These are phyloP conservation scores for Harpagifer antarcticus DNA, from an alignment of 2,797 vertebrate species.

Conservation along the genomic window DNA sequence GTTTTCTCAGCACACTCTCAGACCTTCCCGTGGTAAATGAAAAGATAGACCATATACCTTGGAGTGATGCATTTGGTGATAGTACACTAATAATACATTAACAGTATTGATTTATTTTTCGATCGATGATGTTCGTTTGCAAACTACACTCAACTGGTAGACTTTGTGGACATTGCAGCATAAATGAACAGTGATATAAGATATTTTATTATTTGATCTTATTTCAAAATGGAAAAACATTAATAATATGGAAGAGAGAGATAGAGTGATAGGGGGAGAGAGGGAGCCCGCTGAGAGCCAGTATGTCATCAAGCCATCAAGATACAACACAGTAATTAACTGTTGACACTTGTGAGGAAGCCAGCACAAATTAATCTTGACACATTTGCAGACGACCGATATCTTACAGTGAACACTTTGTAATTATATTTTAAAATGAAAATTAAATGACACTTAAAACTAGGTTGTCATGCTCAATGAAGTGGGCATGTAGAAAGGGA, in stretches of 20 bases:
- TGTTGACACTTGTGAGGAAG: constrained; percentile 99
- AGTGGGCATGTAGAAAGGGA: constrained; percentile 91
- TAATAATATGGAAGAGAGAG: constrained; percentile 83
- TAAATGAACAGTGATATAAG: constrained; percentile 84
- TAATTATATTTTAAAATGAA: constrained; percentile 99
- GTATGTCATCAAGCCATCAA: constrained; percentile 99
- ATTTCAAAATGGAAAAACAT: constrained; percentile 86
- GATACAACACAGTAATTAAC: constrained; percentile 99
- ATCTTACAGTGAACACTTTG: constrained; percentile 99
- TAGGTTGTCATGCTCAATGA: constrained; percentile 99
- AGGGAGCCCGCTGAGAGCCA: constrained; percentile 88
- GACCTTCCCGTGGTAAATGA: constrained; percentile 75
- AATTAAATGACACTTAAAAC: constrained; percentile 99
- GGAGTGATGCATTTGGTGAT: constrained; percentile 81
- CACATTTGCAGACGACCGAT: constrained; percentile 99
- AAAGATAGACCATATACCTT: constrained; percentile 74
- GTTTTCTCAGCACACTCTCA: constrained; percentile 77
- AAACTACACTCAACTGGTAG: constrained; percentile 64
- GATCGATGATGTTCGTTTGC: constrained; percentile 88
- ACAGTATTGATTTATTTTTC: constrained; percentile 81
- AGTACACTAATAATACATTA: constrained; percentile 87
- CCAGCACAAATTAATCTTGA: constrained; percentile 99
- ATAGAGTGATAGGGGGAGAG: constrained; percentile 67
- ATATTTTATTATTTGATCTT: constrained; percentile 90
- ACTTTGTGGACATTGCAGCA: constrained; percentile 89